Percentiles rank a stretch among this genome's conserved stretches.
These are phyloP conservation scores for Oenanthe melanoleuca DNA, from an alignment of 2,113 vertebrate species.

Conservation along the genomic window DNA sequence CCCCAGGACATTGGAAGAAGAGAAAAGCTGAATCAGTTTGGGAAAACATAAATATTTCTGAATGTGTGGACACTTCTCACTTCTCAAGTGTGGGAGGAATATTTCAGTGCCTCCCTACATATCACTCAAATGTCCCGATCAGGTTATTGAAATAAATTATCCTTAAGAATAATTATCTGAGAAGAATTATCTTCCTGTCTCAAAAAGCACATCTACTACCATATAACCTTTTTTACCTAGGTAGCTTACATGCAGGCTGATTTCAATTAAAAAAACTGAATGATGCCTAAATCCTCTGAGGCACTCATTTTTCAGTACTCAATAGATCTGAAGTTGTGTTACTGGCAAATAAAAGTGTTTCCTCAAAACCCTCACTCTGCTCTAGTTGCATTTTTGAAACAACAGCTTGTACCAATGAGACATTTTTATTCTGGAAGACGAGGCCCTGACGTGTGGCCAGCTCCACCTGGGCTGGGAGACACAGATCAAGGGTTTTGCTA, in stretches of 20 bases:
- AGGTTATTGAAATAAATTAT: conserved; percentile 34
- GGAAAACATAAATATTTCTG: conserved; percentile 31
- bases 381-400: neutral
- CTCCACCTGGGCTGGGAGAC: neutral
- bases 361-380: neutral
- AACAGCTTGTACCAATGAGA: neutral
- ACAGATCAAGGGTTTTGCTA: neutral
- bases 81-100: conserved; percentile 32
- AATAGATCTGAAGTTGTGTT: neutral
- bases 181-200: neutral
- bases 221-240: neutral
- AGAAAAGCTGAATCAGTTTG: conserved; percentile 22
- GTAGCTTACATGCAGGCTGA: neutral
- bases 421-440: neutral
- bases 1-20: neutral
- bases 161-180: conserved; percentile 19
- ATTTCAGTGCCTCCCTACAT: conserved; percentile 18
- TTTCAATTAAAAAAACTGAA: neutral
- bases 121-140: neutral
- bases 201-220: neutral
- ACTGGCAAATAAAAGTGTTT: neutral
- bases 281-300: neutral
- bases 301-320: neutral
- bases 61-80: conserved; percentile 11
- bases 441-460: neutral